Evolutionary conservation across 92 coral and sea anemone genomes (phyloP).

Genomic region (Pocillopora meandrina): DNA sequence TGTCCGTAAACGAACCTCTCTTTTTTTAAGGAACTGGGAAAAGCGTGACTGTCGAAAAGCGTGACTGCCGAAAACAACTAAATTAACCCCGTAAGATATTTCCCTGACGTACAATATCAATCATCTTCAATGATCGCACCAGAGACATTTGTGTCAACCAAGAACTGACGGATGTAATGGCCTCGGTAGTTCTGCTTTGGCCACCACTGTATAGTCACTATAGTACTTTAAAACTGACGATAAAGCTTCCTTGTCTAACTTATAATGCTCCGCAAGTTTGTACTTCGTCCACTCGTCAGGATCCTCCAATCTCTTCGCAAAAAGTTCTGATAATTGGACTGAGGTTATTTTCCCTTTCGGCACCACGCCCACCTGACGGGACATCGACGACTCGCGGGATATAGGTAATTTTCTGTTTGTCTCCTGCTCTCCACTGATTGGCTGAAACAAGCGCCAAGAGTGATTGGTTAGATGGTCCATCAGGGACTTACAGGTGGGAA

Average conservation of each 20-base stretch:
- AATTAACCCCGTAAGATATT: background rate
- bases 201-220: constrained; percentile 84
- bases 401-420: constrained; percentile 28
- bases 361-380: constrained; percentile 19
- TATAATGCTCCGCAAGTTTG: constrained; percentile 76
- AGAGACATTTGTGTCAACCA: constrained; percentile 4
- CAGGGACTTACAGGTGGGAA: background rate
- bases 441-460: constrained; percentile 21
- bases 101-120: background rate
- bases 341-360: constrained; percentile 69
- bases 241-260: constrained; percentile 71
- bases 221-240: constrained; percentile 68
- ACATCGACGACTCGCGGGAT: constrained; percentile 19
- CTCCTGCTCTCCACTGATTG: constrained; percentile 4
- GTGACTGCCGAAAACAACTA: background rate
- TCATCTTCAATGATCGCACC: constrained; percentile 35
- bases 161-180: constrained; percentile 57
- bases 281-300: constrained; percentile 80
- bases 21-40: background rate
- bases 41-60: background rate
- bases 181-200: constrained; percentile 61
- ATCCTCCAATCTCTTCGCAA: constrained; percentile 59
- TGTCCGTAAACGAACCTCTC: background rate
- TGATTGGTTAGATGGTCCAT: constrained; percentile 1
- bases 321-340: constrained; percentile 69